Evolutionary conservation across 2,888 invertebrate species (phyloP).

Genomic region (Mesoligia furuncula): DNA sequence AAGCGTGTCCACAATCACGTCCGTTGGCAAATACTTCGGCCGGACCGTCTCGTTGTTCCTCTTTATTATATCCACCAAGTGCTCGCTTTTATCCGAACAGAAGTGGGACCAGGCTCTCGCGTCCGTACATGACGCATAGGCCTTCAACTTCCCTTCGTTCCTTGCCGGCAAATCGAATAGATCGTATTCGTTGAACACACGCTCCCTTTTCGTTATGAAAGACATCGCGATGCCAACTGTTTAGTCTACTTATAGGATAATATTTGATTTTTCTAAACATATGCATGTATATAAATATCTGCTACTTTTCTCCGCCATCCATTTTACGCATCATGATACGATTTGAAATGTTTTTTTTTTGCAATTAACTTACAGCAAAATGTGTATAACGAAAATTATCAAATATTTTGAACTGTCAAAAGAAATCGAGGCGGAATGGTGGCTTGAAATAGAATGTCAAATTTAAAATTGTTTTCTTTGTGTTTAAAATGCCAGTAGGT

Average conservation of each 20-base stretch:
- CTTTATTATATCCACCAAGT: constrained; percentile 89
- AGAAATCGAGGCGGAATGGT: constrained; percentile 82
- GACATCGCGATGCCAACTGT: constrained; percentile 79
- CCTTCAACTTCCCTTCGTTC: constrained; percentile 90
- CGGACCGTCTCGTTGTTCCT: constrained; percentile 82
- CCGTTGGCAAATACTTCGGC: constrained; percentile 84
- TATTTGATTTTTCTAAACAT: constrained; percentile 76
- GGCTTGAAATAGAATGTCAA: constrained; percentile 82
- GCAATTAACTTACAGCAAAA: constrained; percentile 76
- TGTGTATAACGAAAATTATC: constrained; percentile 83
- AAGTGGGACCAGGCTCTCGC: constrained; percentile 90
- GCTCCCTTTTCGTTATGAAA: constrained; percentile 88
- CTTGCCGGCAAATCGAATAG: constrained; percentile 83
- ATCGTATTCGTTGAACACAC: constrained; percentile 87
- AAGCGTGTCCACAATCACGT: constrained; percentile 85
- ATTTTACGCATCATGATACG: constrained; percentile 81
- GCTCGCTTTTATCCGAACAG: constrained; percentile 89
- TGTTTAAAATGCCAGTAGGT: constrained; percentile 17
- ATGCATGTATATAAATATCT: constrained; percentile 73
- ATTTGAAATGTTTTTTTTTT: constrained; percentile 77
- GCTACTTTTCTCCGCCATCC: constrained; percentile 82
- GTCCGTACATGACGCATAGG: constrained; percentile 90
- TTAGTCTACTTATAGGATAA: constrained; percentile 71
- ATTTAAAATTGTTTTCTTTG: constrained; percentile 57
- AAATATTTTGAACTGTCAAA: constrained; percentile 86